Base-by-base conservation (phyloP, 1,140 invertebrate genomes). In the Drosophila eugracilis region DNA sequence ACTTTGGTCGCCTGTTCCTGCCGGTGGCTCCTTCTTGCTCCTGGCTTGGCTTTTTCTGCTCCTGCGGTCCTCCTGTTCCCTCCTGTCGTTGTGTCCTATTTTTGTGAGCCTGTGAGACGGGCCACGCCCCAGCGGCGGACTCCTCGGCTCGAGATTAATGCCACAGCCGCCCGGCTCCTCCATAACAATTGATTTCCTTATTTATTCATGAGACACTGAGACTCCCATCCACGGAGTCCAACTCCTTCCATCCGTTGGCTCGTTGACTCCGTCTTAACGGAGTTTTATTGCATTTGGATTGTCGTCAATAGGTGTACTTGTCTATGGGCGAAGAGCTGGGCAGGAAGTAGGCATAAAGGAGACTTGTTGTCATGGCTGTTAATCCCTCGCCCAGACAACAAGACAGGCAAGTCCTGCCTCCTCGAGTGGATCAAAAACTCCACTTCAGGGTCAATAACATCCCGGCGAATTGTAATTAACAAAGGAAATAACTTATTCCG, bases 131-230 rank as follows among this genome's bases (percentile, higher is more conserved):
- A 37, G 41, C 12, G 36, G 14, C 14, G 34, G 32, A 19, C 59
- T 76, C 44, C 66, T 58, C 48, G 44, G 9, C 36, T 34, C n/a
- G 7, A 85, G 66, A 84, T 85, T 85, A 84, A 79, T 85, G 72
- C 75, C 32, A 22, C 39, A 59, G 53, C 21, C 49, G 53, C 21
- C 49, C 14, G 34, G 58, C 62, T 53, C 36, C 78, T 65, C 67
- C 57, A 80, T 63, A 85, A 84, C 75, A 85, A 85, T 86, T 85
- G 81, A 85, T 85, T 86, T 85, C 57, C 54, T 62, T 85, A 69
- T 85, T 85, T 76, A 73, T 73, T 67, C 60, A 60, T 57, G 58
- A 26, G 49, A 41, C 52, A 34, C 47, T 49, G n/a, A n/a, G n/a
- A n/a, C 32, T 1, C 14, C 28, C 19, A 2, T 5, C 12, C n/a